phyloP scores from a whole-genome alignment of 2,113 vertebrate species.

The Anser brachyrhynchus region DNA sequence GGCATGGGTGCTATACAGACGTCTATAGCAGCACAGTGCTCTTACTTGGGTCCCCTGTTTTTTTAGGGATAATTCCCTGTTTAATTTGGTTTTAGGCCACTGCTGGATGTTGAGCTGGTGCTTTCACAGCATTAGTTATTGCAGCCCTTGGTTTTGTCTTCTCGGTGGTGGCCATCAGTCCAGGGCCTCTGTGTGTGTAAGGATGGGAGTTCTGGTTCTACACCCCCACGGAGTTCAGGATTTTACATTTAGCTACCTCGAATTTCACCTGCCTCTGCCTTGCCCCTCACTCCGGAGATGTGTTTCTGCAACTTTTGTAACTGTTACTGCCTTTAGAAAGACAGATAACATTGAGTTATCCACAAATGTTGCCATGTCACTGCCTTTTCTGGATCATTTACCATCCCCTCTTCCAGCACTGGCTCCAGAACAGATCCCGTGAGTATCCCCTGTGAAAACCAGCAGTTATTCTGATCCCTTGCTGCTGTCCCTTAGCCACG shows the following conservation, averaged over 20 bases:
- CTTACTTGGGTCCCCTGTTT: background rate
- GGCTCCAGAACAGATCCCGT: background rate
- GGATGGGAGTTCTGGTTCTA: background rate
- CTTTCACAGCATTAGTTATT: background rate
- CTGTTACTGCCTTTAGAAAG: background rate
- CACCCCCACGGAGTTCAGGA: rapidly evolving
- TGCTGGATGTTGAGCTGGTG: background rate
- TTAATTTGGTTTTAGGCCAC: background rate
- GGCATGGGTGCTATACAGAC: background rate
- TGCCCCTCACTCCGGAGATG: background rate
- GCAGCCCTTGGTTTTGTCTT: background rate
- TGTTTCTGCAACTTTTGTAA: background rate
- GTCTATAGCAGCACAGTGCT: background rate
- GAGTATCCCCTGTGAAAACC: background rate
- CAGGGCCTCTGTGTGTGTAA: rapidly evolving
- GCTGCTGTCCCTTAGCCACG: background rate
- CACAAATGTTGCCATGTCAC: background rate
- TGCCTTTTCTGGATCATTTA: background rate
- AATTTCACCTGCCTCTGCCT: background rate
- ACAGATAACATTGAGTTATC: rapidly evolving
- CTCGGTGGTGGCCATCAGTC: background rate
- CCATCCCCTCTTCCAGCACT: background rate
- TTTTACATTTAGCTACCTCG: background rate
- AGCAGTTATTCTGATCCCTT: background rate
- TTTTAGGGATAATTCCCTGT: background rate